Base-by-base conservation (phyloP, 2,113 vertebrate genomes). In the Clarias magur region DNA sequence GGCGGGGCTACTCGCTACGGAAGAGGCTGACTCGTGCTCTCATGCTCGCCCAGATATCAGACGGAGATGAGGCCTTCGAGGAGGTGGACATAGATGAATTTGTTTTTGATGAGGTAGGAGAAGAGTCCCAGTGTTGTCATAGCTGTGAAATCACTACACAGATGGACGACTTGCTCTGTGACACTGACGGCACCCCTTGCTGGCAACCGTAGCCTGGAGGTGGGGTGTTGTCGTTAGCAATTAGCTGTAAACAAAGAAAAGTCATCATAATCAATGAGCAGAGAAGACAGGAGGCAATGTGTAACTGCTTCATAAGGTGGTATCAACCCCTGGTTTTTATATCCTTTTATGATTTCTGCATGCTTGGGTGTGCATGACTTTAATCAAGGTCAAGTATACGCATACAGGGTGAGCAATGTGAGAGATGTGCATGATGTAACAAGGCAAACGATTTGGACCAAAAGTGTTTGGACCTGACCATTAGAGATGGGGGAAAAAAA, bases 51-150 rank as follows among this genome's bases (percentile, higher is more conserved):
- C 93, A 91, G 91, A 91, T 90, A 90, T 90, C 92, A 82, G 95
- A 93, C 85, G 92, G 95, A 87, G 97, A 97, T 23, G 96, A 97
- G 91, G 94, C 95, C 91, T 97, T 96, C 73, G 96, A 96, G 94
- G 96, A 97, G 95, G 94, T 98, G 90, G 94, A 98, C 92, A 86
- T 97, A 91, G 94, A 97, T 59, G 94, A 96, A 88, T 98, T 98
- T 92, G 89, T 87, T 0, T 95, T 96, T 93, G 93, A 97, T 93
- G 96, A 99, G 95, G 98, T 98, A 95, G 94, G 96, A 89, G 68
- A 53, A 82, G 76, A 90, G 78, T 86, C 62, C 23, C 34, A 17
- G 82, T 82, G 89, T 81, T 89, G 84, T 23, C 79, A 84, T 85
- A 57, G 86, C 25, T 70, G 59, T 76, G 85, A 85, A 82, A 76